Base-by-base conservation (phyloP, 2,113 vertebrate genomes). In the Benitochromis conjunctus region DNA sequence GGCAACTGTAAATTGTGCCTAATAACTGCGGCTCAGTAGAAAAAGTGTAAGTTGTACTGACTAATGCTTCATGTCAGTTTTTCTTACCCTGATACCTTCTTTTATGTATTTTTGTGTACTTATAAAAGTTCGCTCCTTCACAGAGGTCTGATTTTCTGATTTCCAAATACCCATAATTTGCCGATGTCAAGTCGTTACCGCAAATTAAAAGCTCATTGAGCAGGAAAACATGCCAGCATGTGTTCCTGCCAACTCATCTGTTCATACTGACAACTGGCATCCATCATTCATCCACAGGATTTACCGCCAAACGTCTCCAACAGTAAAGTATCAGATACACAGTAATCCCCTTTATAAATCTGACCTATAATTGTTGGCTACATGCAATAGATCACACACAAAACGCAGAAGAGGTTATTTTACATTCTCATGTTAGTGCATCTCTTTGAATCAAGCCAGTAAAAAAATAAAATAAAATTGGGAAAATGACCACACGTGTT, bases 191-290 rank as follows among this genome's bases (percentile, higher is more conserved):
- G 86, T 88, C 81, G 88, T 92, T 95, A 87, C 79, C 8, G 9
- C 89, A 91, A 92, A 94, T 95, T 93, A 95, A 94, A 95, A 88
- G 60, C 88, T 86, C 86, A 91, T 94, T 87, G 86, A 83, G 64
- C 81, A 82, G 69, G 56, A 71, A 83, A 90, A 92, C 87, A 85
- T 84, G 66, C 53, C 86, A 91, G 81, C 29, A 7, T 60, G 87
- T 51, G 66, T 64, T 76, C 77, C 86, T 89, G 92, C 91, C 92
- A 95, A 88, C 90, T 95, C 89, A 92, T 94, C 92, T 94, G 94
- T 88, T 93, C 79, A 76, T 19, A 4, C 80, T 90, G 89, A 95
- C 92, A 92, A 83, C 60, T 78, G 54, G 69, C 62, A 95, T 96
- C 90, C 90, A 94, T 96, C 95, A 95, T 83, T 81, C 81, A 91